Conservation (phyloP, 2,113 vertebrate genomes). For the Sphaerodactylus townsendi region DNA sequence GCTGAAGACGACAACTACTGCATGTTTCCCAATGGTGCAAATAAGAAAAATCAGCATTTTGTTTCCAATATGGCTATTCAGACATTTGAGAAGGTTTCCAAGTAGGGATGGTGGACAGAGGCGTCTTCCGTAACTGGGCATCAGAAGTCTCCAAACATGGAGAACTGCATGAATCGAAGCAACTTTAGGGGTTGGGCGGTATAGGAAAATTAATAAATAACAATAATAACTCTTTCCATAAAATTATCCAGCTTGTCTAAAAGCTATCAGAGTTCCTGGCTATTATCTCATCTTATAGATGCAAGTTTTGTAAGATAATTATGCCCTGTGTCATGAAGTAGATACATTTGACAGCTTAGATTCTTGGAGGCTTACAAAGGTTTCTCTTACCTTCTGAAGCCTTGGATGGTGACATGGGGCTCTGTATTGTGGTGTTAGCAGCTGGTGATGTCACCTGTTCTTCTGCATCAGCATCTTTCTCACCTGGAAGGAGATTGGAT, state of each 20-base stretch:
- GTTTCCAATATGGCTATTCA: too few species aligned
- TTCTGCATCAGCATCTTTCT: constrained; percentile 59
- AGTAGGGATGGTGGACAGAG: not conserved
- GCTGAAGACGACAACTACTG: too few species aligned
- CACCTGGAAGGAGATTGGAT: constrained; percentile 57
- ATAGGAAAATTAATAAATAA: too few species aligned
- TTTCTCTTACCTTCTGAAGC: constrained; percentile 71
- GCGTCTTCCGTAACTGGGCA: not conserved
- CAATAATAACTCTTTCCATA: not conserved
- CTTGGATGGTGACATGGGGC: constrained; percentile 55
- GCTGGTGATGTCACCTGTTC: constrained; percentile 56
- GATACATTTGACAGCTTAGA: not conserved
- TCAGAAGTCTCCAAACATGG: too few species aligned
- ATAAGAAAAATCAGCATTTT: too few species aligned
- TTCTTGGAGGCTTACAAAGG: not conserved
- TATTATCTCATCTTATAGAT: not conserved
- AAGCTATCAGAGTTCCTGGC: not conserved
- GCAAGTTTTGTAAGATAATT: not conserved
- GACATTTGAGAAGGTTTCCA: too few species aligned
- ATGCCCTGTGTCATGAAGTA: too few species aligned
- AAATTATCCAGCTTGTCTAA: not conserved
- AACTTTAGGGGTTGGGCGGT: too few species aligned
- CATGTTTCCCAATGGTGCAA: too few species aligned
- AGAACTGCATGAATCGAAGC: not conserved
- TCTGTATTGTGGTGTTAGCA: constrained; percentile 38